These are phyloP conservation scores for Oasisia sp. DNA, from an alignment of 2,888 invertebrate species.

Conservation along the genomic window DNA sequence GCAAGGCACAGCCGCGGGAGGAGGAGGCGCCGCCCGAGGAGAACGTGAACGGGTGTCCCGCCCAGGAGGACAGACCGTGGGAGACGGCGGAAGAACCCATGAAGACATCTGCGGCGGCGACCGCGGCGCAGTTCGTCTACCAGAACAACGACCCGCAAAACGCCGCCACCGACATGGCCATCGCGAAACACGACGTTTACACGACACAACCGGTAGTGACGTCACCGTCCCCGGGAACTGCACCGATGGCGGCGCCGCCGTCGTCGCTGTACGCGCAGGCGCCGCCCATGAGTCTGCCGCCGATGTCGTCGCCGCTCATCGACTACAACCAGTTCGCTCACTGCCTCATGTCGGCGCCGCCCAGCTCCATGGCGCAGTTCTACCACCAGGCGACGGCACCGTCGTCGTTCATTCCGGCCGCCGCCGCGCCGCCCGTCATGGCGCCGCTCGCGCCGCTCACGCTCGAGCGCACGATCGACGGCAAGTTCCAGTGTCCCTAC, in stretches of 20 bases:
- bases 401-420: slow-evolving; percentile 18
- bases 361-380: slow-evolving; percentile 20
- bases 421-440: not conserved
- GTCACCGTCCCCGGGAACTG: not conserved
- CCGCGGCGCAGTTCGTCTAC: not conserved
- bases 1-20: not conserved
- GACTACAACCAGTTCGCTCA: not conserved
- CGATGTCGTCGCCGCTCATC: slow-evolving; percentile 19
- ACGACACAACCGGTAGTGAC: not conserved
- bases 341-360: slow-evolving; percentile 14
- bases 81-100: not conserved
- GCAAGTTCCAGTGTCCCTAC: slow-evolving; percentile 43
- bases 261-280: not conserved
- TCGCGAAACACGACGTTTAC: not conserved
- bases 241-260: not conserved
- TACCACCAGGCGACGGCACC: not conserved
- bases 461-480: slow-evolving; percentile 33
- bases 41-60: not conserved
- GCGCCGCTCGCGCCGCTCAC: not conserved
- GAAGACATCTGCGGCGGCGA: not conserved
- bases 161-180: not conserved
- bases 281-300: slow-evolving; percentile 1
- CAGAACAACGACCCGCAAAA: not conserved
- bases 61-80: not conserved
- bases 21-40: not conserved